These are phyloP conservation scores for Melanostoma scalare DNA, from an alignment of 2,888 invertebrate genomes.

Conservation along the genomic window DNA sequence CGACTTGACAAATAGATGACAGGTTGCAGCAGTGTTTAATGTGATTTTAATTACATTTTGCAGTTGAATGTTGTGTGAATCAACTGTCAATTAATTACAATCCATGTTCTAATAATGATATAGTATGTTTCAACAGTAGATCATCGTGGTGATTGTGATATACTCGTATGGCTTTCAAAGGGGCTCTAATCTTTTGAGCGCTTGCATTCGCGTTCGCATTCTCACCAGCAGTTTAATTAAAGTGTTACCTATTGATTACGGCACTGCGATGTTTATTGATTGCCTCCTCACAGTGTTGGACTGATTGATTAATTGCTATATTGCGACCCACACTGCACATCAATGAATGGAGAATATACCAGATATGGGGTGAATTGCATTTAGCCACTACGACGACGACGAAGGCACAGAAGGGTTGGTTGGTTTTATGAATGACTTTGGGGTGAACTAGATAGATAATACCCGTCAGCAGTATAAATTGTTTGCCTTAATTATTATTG, in stretches of 20 bases:
- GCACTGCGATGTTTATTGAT: constrained; percentile 57
- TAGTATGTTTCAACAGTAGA: too few species aligned
- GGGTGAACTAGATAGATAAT: constrained; percentile 38
- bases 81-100: too few species aligned
- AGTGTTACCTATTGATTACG: constrained; percentile 49
- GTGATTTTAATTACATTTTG: neutral
- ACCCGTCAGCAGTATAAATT: neutral
- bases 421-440: constrained; percentile 28
- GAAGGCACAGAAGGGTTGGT: neutral
- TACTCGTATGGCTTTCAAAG: too few species aligned
- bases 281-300: constrained; percentile 23
- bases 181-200: too few species aligned
- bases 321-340: constrained; percentile 34
- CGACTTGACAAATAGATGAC: too few species aligned
- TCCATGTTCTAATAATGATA: too few species aligned
- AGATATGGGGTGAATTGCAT: neutral
- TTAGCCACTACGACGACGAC: neutral
- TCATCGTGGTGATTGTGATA: too few species aligned
- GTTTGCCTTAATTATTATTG: constrained; percentile 1
- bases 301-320: constrained; percentile 67
- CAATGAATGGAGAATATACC: constrained; percentile 25
- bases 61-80: too few species aligned
- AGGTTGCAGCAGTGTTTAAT: neutral
- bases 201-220: too few species aligned
- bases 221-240: neutral